Base-by-base conservation (phyloP, 2,888 invertebrate genomes). In the Lobophora halterata region DNA sequence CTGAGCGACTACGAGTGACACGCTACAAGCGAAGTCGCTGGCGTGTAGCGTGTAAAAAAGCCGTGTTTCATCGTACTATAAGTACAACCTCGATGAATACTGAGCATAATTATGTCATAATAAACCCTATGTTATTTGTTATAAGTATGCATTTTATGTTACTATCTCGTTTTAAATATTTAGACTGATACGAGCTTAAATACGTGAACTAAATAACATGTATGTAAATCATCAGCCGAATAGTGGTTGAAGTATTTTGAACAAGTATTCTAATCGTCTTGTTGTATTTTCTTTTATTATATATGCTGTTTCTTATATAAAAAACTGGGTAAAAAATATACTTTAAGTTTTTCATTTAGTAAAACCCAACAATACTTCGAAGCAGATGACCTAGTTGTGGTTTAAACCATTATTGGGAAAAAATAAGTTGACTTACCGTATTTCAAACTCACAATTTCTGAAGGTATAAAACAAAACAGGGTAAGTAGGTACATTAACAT, bases 41-140 rank as follows among this genome's bases (percentile, higher is more conserved):
- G n/a, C n/a, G n/a, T n/a, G n/a, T n/a, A n/a, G n/a, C n/a, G n/a
- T n/a, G n/a, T n/a, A n/a, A n/a, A n/a, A n/a, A n/a, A n/a, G n/a
- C n/a, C n/a, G n/a, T n/a, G n/a, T n/a, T n/a, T n/a, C n/a, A n/a
- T 19, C 16, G 10, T 20, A 20, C n/a, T 34, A 20, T 50, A 50
- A 54, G 52, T 49, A 47, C 49, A 48, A 52, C 28, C n/a, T n/a
- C n/a, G n/a, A n/a, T 47, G 28, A 36, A 33, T 34, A 37, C 19
- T 37, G 25, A 40, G 41, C 50, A 50, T 50, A 53, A 46, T 48
- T 31, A n/a, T 16, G 10, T 43, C 32, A 41, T 49, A 42, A 46
- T 46, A 44, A 43, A 7, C 27, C 7, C 17, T 25, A 4, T 20
- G 32, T 25, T 23, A 31, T 28, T 33, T 38, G 29, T 38, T 31